phyloP scores from a whole-genome alignment of 2,797 vertebrate genomes.

The Coilia nasus region DNA sequence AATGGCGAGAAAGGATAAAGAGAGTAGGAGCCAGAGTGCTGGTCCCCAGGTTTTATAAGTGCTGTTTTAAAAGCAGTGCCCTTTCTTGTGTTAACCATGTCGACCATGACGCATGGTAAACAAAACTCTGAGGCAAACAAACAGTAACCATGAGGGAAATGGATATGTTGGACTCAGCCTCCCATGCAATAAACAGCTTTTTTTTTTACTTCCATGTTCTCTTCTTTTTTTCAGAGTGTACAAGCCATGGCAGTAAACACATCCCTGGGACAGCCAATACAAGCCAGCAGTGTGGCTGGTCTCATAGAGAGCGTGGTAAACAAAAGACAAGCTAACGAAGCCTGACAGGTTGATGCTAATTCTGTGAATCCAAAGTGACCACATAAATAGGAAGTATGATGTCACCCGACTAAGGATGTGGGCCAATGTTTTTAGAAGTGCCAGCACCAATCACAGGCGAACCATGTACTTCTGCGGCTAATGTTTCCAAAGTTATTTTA shows the following conservation, averaged over 20 bases:
- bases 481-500: slow-evolving; percentile 38
- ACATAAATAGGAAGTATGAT: slow-evolving; percentile 46
- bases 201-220: slow-evolving; percentile 5
- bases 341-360: slow-evolving; percentile 46
- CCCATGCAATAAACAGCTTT: slow-evolving; percentile 41
- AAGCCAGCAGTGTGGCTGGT: neutral
- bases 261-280: slow-evolving; percentile 26
- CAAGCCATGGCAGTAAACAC: slow-evolving; percentile 28
- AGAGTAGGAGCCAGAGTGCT: slow-evolving; percentile 30
- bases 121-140: slow-evolving; percentile 53
- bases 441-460: slow-evolving; percentile 39
- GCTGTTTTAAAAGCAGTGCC: slow-evolving; percentile 38
- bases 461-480: slow-evolving; percentile 28
- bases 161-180: slow-evolving; percentile 35
- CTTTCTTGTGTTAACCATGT: slow-evolving; percentile 48
- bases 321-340: slow-evolving; percentile 32
- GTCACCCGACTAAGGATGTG: slow-evolving; percentile 40
- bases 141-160: slow-evolving; percentile 32
- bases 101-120: slow-evolving; percentile 53
- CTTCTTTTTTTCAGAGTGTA: slow-evolving; percentile 29
- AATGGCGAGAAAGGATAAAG: neutral
- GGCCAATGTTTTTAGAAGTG: slow-evolving; percentile 43
- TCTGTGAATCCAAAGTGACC: slow-evolving; percentile 33
- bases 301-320: slow-evolving; percentile 29
- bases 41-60: slow-evolving; percentile 52